These are phyloP conservation scores for Labeo rohita DNA, from an alignment of 2,113 vertebrate species.

Conservation along the genomic window DNA sequence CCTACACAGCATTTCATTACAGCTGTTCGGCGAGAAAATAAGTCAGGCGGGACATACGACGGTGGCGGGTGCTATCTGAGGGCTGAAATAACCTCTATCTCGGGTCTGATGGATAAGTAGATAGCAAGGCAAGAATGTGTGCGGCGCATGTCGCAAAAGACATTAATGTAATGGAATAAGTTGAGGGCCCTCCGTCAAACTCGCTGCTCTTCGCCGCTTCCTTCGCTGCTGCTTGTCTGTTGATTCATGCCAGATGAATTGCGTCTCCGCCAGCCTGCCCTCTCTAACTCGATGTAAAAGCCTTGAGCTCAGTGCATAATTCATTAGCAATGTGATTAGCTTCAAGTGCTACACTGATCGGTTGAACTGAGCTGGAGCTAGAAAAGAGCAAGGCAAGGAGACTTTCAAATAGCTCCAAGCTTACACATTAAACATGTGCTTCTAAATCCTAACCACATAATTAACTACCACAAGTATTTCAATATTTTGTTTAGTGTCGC, in stretches of 20 bases:
- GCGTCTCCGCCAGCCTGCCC: constrained; percentile 34
- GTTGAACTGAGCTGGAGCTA: constrained; percentile 20
- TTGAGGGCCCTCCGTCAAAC: constrained; percentile 11
- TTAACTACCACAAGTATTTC: constrained; percentile 6
- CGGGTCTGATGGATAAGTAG: background rate
- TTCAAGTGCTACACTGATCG: constrained; percentile 38
- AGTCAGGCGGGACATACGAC: background rate
- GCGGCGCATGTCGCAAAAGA: background rate
- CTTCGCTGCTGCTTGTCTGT: constrained; percentile 34
- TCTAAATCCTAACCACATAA: constrained; percentile 27
- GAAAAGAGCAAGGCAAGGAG: background rate
- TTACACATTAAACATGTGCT: constrained; percentile 18
- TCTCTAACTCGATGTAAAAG: constrained; percentile 34
- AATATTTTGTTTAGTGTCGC: constrained; percentile 9
- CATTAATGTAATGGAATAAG: constrained; percentile 26
- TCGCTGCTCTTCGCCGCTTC: background rate
- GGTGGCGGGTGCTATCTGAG: background rate
- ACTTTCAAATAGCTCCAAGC: constrained; percentile 37
- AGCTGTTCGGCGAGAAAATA: constrained; percentile 16
- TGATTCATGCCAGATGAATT: constrained; percentile 51
- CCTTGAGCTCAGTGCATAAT: constrained; percentile 49
- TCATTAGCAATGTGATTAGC: constrained; percentile 49
- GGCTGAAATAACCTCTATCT: constrained; percentile 16
- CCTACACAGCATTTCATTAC: constrained; percentile 16
- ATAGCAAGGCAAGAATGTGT: background rate